phyloP scores from a whole-genome alignment of 92 coral and sea anemone genomes.

The Umimayanthus kanabou region DNA sequence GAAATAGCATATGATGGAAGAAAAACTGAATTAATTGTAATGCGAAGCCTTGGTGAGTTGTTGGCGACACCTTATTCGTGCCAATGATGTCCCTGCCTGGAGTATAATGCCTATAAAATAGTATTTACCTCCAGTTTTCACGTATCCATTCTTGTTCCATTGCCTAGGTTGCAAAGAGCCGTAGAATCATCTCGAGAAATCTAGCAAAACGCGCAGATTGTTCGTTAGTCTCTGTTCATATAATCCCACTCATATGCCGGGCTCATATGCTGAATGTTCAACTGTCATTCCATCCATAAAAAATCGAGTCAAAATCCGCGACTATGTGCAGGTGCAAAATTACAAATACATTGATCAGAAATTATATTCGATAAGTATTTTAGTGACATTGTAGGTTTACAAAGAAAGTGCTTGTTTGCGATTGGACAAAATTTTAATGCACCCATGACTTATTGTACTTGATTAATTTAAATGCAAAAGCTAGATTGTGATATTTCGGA shows the following conservation, averaged over 20 bases:
- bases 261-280: not conserved
- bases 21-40: constrained; percentile 36
- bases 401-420: constrained; percentile 27
- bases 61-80: constrained; percentile 23
- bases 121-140: constrained; percentile 32
- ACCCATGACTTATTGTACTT: not conserved
- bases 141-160: constrained; percentile 34
- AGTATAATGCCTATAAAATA: constrained; percentile 28
- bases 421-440: constrained; percentile 16
- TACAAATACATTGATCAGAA: constrained; percentile 30
- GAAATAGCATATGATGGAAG: constrained; percentile 20
- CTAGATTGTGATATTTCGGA: not conserved
- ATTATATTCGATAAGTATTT: constrained; percentile 26
- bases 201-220: not conserved
- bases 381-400: constrained; percentile 5
- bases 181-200: constrained; percentile 22
- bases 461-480: not conserved
- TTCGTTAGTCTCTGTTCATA: not conserved
- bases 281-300: not conserved
- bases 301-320: constrained; percentile 16
- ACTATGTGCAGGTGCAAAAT: constrained; percentile 31
- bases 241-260: not conserved
- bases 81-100: constrained; percentile 31
- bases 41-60: constrained; percentile 25
- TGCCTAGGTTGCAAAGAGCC: constrained; percentile 22